Percentiles rank a stretch among this genome's conserved stretches.
Conservation (phyloP, 2,797 vertebrate species). For the Kryptolebias ocellatus region DNA sequence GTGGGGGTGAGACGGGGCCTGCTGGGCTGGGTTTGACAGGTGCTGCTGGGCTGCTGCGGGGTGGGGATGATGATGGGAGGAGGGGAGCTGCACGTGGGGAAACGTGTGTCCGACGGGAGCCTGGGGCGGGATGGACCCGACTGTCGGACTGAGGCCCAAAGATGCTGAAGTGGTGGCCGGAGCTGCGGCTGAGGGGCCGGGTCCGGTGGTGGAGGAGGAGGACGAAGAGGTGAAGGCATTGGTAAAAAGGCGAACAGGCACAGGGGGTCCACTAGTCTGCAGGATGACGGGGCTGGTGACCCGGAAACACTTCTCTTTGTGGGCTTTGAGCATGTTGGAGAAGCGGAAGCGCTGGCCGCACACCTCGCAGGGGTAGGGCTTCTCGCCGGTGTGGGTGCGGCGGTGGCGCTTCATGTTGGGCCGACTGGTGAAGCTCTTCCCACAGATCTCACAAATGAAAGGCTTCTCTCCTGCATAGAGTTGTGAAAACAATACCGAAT, state of each 20-base stretch:
- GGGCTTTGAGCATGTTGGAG: constrained; percentile 99
- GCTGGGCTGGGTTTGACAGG: constrained; percentile 81
- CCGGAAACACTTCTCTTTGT: constrained; percentile 96
- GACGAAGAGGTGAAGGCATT: constrained; percentile 77
- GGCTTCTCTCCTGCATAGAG: constrained; percentile 92
- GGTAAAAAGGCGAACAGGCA: constrained; percentile 80
- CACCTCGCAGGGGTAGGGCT: constrained; percentile 96
- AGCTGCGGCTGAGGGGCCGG: constrained; percentile 69
- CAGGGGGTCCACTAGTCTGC: constrained; percentile 81
- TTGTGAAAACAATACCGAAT: constrained; percentile 3
- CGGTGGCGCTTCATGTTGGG: constrained; percentile 98
- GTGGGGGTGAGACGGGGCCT: constrained; percentile 79
- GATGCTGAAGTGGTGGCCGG: constrained; percentile 77
- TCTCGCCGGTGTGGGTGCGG: constrained; percentile 95
- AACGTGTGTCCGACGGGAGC: constrained; percentile 85
- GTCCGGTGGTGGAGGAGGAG: constrained; percentile 67
- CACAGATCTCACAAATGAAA: constrained; percentile 98
- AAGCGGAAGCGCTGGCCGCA: constrained; percentile 97
- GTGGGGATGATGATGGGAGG: constrained; percentile 88
- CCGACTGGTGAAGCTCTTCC: constrained; percentile 98
- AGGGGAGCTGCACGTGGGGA: constrained; percentile 91
- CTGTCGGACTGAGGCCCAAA: constrained; percentile 81
- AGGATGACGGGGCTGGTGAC: constrained; percentile 92
- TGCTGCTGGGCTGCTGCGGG: constrained; percentile 78
- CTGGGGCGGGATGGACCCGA: constrained; percentile 80